These are phyloP conservation scores for Argyresthia albistria DNA, from an alignment of 2,888 invertebrate species.

Conservation along the genomic window DNA sequence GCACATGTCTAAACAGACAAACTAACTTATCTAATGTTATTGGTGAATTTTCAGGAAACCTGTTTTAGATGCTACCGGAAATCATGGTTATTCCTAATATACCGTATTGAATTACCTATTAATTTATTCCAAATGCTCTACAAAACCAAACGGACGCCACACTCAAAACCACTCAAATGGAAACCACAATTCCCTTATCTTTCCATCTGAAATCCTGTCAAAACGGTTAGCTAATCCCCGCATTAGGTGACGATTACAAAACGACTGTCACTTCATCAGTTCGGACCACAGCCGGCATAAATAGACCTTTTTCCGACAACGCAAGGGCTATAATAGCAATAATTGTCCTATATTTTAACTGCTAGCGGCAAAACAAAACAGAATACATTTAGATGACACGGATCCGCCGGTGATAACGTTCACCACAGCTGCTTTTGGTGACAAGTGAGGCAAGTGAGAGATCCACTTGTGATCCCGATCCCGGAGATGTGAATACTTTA, in stretches of 20 bases:
- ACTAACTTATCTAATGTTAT: no score
- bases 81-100: no score
- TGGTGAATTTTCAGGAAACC: no score
- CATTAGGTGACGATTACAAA: slow-evolving; percentile 64
- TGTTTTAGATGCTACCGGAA: no score
- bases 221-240: slow-evolving; percentile 67
- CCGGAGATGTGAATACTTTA: slow-evolving; percentile 27
- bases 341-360: slow-evolving; percentile 25
- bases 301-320: slow-evolving; percentile 7
- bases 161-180: slow-evolving; percentile 9
- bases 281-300: no score
- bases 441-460: slow-evolving; percentile 63
- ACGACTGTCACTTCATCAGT: slow-evolving; percentile 28
- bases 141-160: background rate
- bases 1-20: no score
- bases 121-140: background rate
- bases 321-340: background rate
- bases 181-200: slow-evolving; percentile 31
- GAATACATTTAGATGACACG: slow-evolving; percentile 55
- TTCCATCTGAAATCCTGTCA: slow-evolving; percentile 60
- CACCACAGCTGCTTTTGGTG: slow-evolving; percentile 53
- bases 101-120: no score
- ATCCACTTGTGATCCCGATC: slow-evolving; percentile 47
- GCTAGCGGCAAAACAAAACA: slow-evolving; percentile 46
- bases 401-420: slow-evolving; percentile 66